Evolutionary conservation across 2,888 invertebrate species (phyloP).

Genomic region (Ormyrus rosae): DNA sequence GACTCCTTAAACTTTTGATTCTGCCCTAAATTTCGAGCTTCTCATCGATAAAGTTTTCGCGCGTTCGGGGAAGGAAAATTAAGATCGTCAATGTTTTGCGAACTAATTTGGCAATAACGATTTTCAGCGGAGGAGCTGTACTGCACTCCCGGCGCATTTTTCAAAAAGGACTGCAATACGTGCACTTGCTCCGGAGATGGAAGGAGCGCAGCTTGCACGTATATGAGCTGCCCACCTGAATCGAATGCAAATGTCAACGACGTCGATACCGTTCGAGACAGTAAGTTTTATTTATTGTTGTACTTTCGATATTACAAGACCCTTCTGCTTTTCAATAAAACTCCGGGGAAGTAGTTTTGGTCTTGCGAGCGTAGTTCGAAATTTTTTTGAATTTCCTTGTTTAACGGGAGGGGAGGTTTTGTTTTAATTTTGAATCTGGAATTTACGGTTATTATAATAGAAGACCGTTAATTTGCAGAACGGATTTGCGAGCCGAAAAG

Average conservation of each 20-base stretch:
- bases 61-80: neutral
- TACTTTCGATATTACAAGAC: neutral
- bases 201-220: slow-evolving; percentile 76
- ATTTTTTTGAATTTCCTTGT: too few relatives aligned
- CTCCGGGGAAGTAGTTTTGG: neutral
- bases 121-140: neutral
- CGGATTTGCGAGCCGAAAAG: neutral
- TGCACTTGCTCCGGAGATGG: slow-evolving; percentile 78
- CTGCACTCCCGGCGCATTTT: neutral
- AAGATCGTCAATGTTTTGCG: neutral
- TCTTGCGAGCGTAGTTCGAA: too few relatives aligned
- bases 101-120: neutral
- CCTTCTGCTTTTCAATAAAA: neutral
- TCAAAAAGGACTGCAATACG: slow-evolving; percentile 75
- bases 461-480: too few relatives aligned
- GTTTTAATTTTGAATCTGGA: too few relatives aligned
- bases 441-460: too few relatives aligned
- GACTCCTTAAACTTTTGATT: neutral
- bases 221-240: slow-evolving; percentile 61
- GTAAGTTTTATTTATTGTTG: slow-evolving; percentile 31
- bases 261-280: slow-evolving; percentile 7
- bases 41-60: neutral
- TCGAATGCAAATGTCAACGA: slow-evolving; percentile 13
- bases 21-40: neutral
- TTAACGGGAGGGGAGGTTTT: too few relatives aligned